Base-by-base conservation (phyloP, 2,888 invertebrate species). In the Pelosia muscerda region DNA sequence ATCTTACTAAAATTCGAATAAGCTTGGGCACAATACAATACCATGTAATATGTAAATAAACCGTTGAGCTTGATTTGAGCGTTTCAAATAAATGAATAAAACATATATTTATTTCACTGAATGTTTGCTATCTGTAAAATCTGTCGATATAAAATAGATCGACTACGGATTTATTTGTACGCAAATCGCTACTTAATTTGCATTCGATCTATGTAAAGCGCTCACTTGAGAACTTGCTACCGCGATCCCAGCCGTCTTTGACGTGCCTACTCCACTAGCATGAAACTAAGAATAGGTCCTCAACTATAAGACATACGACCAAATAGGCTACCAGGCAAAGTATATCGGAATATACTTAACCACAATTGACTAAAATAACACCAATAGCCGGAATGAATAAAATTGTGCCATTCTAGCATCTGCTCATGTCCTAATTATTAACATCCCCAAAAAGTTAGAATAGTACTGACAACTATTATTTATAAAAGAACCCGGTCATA, bases 131-230 rank as follows among this genome's bases (percentile, higher is more conserved):
- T 65, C 31, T 49, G 49, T 31, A 38, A 54, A 23, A 22, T 54
- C 38, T 25, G 23, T 65, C n/a, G 38, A 42, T 15, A 42, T 19
- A 42, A 6, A 62, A 57, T 77, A 85, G 87, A 90, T 87, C n/a
- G 82, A 81, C 71, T 77, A 73, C 81, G 86, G 87, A 92, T 89
- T 89, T 91, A 91, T 90, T 86, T 86, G 82, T 81, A 83, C 85
- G 84, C 87, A 87, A 89, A 90, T 90, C 89, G 86, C 86, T 86
- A 86, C 88, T 87, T 87, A 87, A 92, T 92, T 93, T 91, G 90
- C 91, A 92, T 92, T 87, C 86, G 86, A 91, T 90, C 89, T 90
- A 88, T 90, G 90, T 90, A 90, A 89, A 89, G 86, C 89, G 86
- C 88, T 87, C 88, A 87, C 88, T 89, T 84, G 83, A 79, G 78